phyloP scores from a whole-genome alignment of 2,888 invertebrate genomes.

The Mythimna pallens region DNA sequence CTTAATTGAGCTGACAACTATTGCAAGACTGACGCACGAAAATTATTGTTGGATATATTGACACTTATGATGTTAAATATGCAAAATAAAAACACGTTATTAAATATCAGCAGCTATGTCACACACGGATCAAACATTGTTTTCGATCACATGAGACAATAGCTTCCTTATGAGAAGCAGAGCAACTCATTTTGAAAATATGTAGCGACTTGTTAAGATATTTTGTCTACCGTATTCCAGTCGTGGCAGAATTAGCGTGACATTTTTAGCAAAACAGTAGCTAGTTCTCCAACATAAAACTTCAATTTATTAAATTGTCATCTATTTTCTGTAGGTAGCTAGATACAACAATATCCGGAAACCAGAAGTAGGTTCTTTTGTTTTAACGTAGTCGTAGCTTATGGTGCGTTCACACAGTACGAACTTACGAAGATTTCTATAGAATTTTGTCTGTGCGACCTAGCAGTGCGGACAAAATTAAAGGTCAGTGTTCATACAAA shows the following conservation, averaged over 20 bases:
- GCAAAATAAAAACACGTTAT: constrained; percentile 18
- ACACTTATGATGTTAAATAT: constrained; percentile 13
- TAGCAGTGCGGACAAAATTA: too few species aligned
- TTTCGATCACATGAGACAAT: background rate
- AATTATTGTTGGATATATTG: constrained; percentile 34
- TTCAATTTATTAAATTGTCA: background rate
- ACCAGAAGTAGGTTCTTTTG: background rate
- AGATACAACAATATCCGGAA: background rate
- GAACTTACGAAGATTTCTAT: too few species aligned
- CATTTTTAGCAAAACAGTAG: background rate
- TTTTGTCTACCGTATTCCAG: background rate
- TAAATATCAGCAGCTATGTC: constrained; percentile 19
- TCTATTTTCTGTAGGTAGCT: background rate
- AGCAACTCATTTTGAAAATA: background rate
- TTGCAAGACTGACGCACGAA: constrained; percentile 56
- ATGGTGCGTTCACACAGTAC: too few species aligned
- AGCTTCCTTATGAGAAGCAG: background rate
- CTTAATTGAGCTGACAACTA: constrained; percentile 62
- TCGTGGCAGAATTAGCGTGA: background rate
- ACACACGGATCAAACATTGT: constrained; percentile 9
- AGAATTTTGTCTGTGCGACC: too few species aligned
- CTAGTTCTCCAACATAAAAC: background rate
- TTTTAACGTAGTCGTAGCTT: background rate
- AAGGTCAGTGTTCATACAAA: too few species aligned
- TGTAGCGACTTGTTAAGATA: background rate